These are phyloP conservation scores for Tineola bisselliella DNA, from an alignment of 2,888 invertebrate species.

Conservation along the genomic window DNA sequence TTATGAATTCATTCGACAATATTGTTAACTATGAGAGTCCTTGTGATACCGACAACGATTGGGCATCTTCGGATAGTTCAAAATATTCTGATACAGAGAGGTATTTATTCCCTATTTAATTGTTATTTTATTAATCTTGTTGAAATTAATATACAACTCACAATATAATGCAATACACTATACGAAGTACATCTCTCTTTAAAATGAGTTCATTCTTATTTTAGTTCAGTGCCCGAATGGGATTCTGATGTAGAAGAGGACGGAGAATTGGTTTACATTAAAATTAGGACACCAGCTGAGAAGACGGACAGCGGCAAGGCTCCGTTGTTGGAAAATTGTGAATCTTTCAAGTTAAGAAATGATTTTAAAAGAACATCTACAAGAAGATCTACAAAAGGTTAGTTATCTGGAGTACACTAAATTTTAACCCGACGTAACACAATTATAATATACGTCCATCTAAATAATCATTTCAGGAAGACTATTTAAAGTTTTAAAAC, in stretches of 20 bases:
- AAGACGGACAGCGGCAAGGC: slow-evolving; percentile 26
- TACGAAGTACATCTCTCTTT: background rate
- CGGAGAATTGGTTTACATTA: slow-evolving; percentile 75
- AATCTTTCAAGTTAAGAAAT: slow-evolving; percentile 51
- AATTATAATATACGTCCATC: too few species aligned
- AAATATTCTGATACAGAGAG: slow-evolving; percentile 71
- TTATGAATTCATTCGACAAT: slow-evolving; percentile 35
- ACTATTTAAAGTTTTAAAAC: slow-evolving; percentile 52
- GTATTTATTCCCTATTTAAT: slow-evolving; percentile 29
- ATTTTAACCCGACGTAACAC: too few species aligned
- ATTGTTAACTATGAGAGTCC: slow-evolving; percentile 45
- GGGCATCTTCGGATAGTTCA: slow-evolving; percentile 58
- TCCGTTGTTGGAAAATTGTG: slow-evolving; percentile 49
- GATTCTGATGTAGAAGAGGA: slow-evolving; percentile 71
- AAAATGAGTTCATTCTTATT: slow-evolving; percentile 17
- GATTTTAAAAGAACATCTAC: slow-evolving; percentile 56
- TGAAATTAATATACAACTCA: background rate
- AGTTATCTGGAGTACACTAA: too few species aligned
- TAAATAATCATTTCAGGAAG: slow-evolving; percentile 31
- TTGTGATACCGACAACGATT: slow-evolving; percentile 55
- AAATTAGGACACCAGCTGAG: slow-evolving; percentile 45
- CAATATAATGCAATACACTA: too few species aligned
- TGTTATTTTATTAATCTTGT: background rate
- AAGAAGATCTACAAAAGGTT: slow-evolving; percentile 52
- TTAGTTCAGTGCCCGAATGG: slow-evolving; percentile 75